These are phyloP conservation scores for Pachyramphus minor DNA, from an alignment of 2,113 vertebrate species.

Conservation along the genomic window DNA sequence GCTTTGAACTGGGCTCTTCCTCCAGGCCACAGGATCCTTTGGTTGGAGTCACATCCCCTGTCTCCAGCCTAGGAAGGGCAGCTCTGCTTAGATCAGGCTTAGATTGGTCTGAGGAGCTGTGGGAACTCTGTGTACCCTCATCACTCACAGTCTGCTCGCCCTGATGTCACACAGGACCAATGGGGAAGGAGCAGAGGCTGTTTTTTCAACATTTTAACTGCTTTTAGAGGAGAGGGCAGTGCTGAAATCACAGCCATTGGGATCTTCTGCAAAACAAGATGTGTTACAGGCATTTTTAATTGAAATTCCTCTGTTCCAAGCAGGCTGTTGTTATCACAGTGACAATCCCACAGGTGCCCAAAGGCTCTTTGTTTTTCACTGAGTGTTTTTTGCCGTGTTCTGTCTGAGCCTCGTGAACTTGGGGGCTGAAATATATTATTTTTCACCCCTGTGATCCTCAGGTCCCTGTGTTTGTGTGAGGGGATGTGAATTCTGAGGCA, in stretches of 20 bases:
- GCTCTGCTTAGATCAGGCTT: neutral
- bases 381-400: neutral
- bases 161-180: neutral
- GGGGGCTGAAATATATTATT: neutral
- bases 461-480: neutral
- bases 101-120: neutral
- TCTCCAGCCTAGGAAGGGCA: neutral
- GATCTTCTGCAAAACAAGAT: neutral
- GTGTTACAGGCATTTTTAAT: neutral
- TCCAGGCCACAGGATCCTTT: neutral
- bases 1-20: constrained; percentile 2
- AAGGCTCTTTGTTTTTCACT: neutral
- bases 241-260: neutral
- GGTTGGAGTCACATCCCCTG: neutral
- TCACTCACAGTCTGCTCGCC: neutral
- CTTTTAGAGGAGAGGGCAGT: neutral
- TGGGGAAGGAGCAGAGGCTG: neutral
- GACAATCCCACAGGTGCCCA: neutral
- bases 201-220: neutral
- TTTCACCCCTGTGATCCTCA: neutral
- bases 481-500: neutral
- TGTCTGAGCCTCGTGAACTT: neutral
- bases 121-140: neutral
- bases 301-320: neutral
- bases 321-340: neutral